Base-by-base conservation (phyloP, 2,888 invertebrate genomes). In the Drosophila villosipedis region DNA sequence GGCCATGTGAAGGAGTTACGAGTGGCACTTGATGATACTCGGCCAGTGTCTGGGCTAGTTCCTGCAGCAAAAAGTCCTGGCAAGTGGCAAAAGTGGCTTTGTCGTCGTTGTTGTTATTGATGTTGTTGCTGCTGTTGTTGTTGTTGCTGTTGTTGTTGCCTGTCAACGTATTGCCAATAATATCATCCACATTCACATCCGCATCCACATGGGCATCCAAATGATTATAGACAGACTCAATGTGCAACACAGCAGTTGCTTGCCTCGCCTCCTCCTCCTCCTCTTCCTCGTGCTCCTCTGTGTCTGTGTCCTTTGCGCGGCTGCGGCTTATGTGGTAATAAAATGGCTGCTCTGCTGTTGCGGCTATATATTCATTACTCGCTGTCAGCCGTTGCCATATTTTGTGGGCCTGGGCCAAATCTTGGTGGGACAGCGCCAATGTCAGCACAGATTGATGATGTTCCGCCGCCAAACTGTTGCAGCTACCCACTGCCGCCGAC, bases 351-450 rank as follows among this genome's bases (percentile, higher is more conserved):
- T 78, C 78, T 30, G 63, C 43, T 68, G 61, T 37, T 60, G 76
- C 49, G 79, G 84, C 81, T 80, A 86, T 84, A 86, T 86, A 89
- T 86, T 86, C 85, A 89, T 89, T 86, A 89, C 85, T 86, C 82
- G 82, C 78, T 86, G 85, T 86, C 85, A 86, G 68, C 83, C 81
- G 78, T 70, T 83, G 82, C 84, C 82, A 80, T 87, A 89, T 84
- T 82, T 82, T 86, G 82, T 82, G 85, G 55, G 86, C 89, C 71
- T 84, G 82, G 76, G 67, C 91, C 87, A 92, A 91, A 88, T 92
- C 92, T 86, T 91, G 91, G 71, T 92, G 91, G 74, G 92, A 92
- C 78, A 91, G 69, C 73, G 93, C 90, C 84, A 92, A 91, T 89
- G 92, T 92, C 82, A 92, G 88, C 84, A 89, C 86, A 78, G 86